Evolutionary conservation across 2,888 invertebrate genomes (phyloP).

Genomic region (Atethmia centrago): DNA sequence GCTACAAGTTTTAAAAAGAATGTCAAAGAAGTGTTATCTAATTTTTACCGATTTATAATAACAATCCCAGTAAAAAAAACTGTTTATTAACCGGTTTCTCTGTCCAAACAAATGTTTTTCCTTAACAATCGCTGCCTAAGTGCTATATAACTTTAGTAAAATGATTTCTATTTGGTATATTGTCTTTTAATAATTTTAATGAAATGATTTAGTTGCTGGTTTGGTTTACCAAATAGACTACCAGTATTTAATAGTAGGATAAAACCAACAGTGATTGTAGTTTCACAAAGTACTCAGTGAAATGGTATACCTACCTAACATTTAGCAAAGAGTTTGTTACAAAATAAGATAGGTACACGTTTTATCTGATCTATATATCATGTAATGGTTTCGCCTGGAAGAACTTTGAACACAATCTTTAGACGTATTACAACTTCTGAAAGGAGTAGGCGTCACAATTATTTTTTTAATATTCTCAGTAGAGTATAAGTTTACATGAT

Average conservation of each 20-base stretch:
- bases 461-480: neutral
- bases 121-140: neutral
- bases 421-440: neutral
- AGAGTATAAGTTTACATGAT: neutral
- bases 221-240: neutral
- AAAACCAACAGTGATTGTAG: neutral
- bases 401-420: constrained; percentile 23
- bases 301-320: constrained; percentile 28
- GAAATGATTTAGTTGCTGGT: neutral
- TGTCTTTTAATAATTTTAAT: neutral
- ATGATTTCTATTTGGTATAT: neutral
- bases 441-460: constrained; percentile 11
- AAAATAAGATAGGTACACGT: neutral
- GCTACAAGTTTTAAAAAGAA: neutral
- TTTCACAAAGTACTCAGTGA: constrained; percentile 15
- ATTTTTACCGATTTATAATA: neutral
- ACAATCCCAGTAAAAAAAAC: neutral
- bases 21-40: neutral
- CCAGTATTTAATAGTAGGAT: neutral
- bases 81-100: too few species aligned
- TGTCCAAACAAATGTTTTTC: neutral
- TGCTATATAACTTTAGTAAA: neutral
- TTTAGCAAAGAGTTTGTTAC: constrained; percentile 18
- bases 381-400: constrained; percentile 37
- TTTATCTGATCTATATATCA: too few species aligned